phyloP scores from a whole-genome alignment of 2,797 vertebrate species.

The Tachyglossus aculeatus region DNA sequence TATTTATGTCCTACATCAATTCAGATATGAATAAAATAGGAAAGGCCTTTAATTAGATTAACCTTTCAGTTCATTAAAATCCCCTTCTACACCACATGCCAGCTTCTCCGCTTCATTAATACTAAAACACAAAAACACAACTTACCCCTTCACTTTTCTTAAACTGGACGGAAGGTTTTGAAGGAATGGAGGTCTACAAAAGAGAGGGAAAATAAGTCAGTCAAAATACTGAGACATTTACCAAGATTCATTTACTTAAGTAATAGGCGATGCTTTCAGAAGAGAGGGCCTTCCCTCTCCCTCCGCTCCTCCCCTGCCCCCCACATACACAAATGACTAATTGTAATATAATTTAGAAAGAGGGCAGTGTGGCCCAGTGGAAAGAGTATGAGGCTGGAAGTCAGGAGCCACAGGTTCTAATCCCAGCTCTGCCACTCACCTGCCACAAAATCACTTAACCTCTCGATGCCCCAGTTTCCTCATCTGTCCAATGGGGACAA shows the following conservation, averaged over 20 bases:
- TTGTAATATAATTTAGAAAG: too few species aligned
- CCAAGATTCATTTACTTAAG: not conserved
- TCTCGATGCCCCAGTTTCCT: too few species aligned
- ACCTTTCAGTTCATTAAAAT: fast-evolving
- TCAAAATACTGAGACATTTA: not conserved
- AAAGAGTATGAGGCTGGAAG: too few species aligned
- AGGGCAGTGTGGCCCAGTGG: too few species aligned
- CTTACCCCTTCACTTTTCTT: slow-evolving; percentile 83
- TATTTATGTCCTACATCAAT: not conserved
- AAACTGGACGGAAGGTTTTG: slow-evolving; percentile 78
- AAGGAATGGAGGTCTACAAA: slow-evolving; percentile 70
- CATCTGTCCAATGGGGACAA: too few species aligned
- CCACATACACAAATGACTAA: too few species aligned
- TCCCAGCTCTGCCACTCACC: too few species aligned
- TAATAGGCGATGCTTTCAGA: not conserved
- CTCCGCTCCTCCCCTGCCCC: too few species aligned
- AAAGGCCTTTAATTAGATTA: not conserved
- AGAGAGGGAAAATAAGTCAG: not conserved
- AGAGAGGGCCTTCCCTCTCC: too few species aligned
- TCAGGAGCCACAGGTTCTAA: too few species aligned
- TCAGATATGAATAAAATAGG: not conserved
- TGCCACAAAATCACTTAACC: too few species aligned
- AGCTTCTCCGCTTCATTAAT: not conserved
- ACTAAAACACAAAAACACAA: slow-evolving; percentile 2
- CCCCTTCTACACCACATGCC: not conserved